Evolutionary conservation across 2,888 invertebrate species (phyloP).

Genomic region (Thereva unica): DNA sequence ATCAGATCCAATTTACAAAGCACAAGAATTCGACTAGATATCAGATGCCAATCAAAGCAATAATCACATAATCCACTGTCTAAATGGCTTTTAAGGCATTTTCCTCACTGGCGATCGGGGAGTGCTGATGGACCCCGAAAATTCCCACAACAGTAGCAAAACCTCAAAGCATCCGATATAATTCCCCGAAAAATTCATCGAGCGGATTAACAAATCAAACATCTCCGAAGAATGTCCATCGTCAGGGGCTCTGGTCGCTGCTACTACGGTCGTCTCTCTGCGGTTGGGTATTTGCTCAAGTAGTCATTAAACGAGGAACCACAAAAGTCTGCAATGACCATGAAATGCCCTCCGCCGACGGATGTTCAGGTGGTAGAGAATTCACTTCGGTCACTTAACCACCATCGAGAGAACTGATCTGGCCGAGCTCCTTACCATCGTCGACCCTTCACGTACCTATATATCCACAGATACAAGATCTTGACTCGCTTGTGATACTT

Average conservation of each 20-base stretch:
- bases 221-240: constrained; percentile 30
- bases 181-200: constrained; percentile 30
- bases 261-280: neutral
- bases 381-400: constrained; percentile 11
- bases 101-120: constrained; percentile 4
- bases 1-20: neutral
- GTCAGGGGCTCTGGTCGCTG: constrained; percentile 6
- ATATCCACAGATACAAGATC: neutral
- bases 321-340: neutral
- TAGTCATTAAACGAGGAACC: constrained; percentile 30
- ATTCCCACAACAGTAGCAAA: constrained; percentile 18
- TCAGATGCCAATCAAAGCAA: constrained; percentile 27
- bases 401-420: constrained; percentile 10
- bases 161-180: constrained; percentile 30
- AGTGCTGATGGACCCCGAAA: neutral
- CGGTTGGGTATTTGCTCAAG: constrained; percentile 29
- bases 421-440: neutral
- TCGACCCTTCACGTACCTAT: neutral
- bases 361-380: constrained; percentile 15
- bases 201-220: constrained; percentile 34
- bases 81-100: constrained; percentile 26
- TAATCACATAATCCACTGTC: constrained; percentile 32
- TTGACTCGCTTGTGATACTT: neutral
- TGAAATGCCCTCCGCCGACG: constrained; percentile 11
- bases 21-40: constrained; percentile 11